Base-by-base conservation (phyloP, 2,888 invertebrate species). In the Rhagonycha lutea region DNA sequence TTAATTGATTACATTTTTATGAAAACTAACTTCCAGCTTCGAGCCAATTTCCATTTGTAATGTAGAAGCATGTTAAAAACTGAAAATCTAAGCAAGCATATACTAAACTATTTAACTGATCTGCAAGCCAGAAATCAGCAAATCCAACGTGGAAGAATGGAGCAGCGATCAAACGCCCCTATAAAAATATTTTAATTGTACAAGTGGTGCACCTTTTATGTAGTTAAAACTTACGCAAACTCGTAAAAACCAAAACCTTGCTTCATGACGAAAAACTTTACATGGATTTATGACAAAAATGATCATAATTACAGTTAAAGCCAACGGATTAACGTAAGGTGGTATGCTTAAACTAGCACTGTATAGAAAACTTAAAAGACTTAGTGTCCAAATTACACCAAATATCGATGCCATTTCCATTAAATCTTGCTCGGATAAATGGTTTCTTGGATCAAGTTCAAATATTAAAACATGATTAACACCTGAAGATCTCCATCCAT, bases 51-150 rank as follows among this genome's bases (percentile, higher is more conserved):
- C 90, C 89, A 84, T 91, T 92, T 26, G 89, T 90, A 5, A 90
- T 88, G 84, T 95, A 96, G 86, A 94, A 95, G 85, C 96, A 96
- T 74, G 93, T 87, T 74, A 95, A 90, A 86, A 93, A 96, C 83
- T 96, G 94, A 81, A 95, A 91, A 86, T 96, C 96, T 76, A 94
- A 88, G 79, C 96, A 90, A 1, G 93, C 94, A 1, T 92, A 92
- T 5, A 92, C 93, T 75, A 96, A 89, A 84, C 95, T 95, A 85
- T 95, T 96, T 62, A 95, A 86, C 86, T 95, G 95, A 89, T 95
- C 95, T 12, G 94, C 95, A 83, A 95, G 91, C 95, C 95, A 95
- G 89, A 95, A 95, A 87, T 95, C 95, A 77, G 95, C 95, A 86
- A 95, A 95, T 68, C 92, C 92, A 1, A 95, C 95, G 85, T 92